phyloP scores from a whole-genome alignment of 2,113 vertebrate species.

The Ariopsis seemanni region DNA sequence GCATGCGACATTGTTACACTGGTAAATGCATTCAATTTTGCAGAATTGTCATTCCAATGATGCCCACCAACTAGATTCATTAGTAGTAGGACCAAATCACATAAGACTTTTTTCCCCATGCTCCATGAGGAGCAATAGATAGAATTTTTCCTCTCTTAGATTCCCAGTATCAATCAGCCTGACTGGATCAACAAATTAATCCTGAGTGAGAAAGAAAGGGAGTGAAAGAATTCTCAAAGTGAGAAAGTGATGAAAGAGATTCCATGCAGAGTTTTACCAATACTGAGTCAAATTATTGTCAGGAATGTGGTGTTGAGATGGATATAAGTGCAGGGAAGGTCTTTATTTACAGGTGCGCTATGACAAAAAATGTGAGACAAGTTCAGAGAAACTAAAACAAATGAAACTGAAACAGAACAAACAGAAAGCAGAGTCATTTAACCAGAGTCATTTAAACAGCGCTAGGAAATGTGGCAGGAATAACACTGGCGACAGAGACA shows the following conservation, averaged over 20 bases:
- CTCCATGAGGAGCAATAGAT: neutral
- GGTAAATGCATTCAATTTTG: neutral
- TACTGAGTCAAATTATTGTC: conserved; percentile 1
- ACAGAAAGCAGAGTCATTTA: too few relatives aligned
- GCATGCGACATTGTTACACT: neutral
- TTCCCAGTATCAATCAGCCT: neutral
- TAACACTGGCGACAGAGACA: too few relatives aligned
- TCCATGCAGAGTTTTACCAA: neutral
- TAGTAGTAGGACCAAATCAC: neutral
- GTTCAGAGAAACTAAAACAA: too few relatives aligned
- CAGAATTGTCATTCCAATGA: neutral
- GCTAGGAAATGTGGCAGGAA: too few relatives aligned
- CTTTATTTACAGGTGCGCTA: too few relatives aligned
- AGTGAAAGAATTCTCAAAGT: neutral
- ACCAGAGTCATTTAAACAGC: too few relatives aligned
- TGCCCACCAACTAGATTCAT: conserved; percentile 5
- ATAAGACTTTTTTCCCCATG: neutral
- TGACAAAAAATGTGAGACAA: too few relatives aligned
- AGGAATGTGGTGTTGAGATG: too few relatives aligned
- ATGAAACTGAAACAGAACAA: too few relatives aligned
- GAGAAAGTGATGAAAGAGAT: conserved; percentile 2
- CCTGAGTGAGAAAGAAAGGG: neutral
- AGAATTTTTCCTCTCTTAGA: conserved; percentile 9
- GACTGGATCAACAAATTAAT: neutral
- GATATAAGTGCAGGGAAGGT: too few relatives aligned